These are phyloP conservation scores for Stegostoma tigrinum DNA, from an alignment of 2,113 vertebrate genomes.

Conservation along the genomic window DNA sequence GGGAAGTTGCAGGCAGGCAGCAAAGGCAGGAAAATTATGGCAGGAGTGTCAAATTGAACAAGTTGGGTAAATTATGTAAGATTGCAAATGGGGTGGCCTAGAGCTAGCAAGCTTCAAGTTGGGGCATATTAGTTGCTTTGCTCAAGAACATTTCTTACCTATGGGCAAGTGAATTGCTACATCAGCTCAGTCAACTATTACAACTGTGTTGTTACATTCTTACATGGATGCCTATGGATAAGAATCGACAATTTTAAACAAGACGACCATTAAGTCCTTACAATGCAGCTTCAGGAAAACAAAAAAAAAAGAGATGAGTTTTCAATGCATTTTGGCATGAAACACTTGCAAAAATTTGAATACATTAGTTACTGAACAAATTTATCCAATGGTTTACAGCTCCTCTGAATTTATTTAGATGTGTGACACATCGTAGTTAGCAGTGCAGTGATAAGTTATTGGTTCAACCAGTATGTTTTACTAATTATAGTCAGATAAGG, in stretches of 20 bases:
- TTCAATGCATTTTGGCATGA: not conserved
- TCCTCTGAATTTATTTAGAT: not conserved
- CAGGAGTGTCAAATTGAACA: not conserved
- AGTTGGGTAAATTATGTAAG: not conserved
- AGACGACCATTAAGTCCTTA: not conserved
- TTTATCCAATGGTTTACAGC: not conserved
- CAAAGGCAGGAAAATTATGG: not conserved
- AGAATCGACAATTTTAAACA: not conserved
- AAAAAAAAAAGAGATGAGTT: not conserved
- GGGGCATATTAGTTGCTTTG: not conserved
- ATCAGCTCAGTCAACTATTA: not conserved
- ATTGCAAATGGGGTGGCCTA: not conserved
- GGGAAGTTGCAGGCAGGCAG: not conserved
- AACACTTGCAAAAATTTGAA: not conserved
- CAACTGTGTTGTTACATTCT: not conserved
- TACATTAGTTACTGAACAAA: not conserved
- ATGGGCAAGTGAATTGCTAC: not conserved
- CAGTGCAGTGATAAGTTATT: not conserved
- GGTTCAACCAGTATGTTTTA: not conserved
- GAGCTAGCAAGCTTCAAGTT: not conserved
- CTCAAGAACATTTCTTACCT: not conserved
- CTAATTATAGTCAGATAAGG: not conserved
- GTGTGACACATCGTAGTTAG: not conserved
- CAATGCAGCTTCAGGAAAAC: not conserved
- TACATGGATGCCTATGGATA: not conserved